These are phyloP conservation scores for Monochamus saltuarius DNA, from an alignment of 1,140 invertebrate species.

Conservation along the genomic window DNA sequence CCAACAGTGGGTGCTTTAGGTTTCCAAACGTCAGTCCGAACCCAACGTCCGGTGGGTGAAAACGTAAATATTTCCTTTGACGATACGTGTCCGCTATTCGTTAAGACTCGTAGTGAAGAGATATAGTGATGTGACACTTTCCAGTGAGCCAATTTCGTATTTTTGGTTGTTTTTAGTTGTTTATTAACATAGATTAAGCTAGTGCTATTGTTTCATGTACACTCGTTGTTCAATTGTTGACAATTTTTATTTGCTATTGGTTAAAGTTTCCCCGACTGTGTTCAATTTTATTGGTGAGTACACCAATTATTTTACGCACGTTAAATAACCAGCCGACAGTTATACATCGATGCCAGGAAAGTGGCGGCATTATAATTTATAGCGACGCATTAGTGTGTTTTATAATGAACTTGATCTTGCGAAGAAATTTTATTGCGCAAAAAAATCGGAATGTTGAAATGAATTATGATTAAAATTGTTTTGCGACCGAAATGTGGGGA, in stretches of 20 bases:
- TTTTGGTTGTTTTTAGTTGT: constrained; percentile 6
- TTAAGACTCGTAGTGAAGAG: constrained; percentile 2
- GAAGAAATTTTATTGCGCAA: no score
- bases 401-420: not conserved
- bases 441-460: no score
- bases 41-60: constrained; percentile 1
- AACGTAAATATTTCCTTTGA: not conserved
- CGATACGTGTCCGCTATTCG: not conserved
- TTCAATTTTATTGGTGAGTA: not conserved
- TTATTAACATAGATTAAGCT: not conserved
- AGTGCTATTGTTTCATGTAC: not conserved
- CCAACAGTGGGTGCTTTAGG: not conserved
- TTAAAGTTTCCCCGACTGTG: not conserved
- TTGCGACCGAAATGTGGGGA: no score
- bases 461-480: no score
- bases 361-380: not conserved
- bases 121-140: constrained; percentile 14
- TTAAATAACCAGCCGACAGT: not conserved
- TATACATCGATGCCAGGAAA: not conserved
- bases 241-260: not conserved
- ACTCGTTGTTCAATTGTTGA: constrained; percentile 3
- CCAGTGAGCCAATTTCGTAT: constrained; percentile 5
- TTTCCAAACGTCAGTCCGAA: constrained; percentile 13
- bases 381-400: not conserved
- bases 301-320: not conserved